Percentiles rank a stretch among this genome's conserved stretches.
Conservation (phyloP, 2,797 vertebrate species). For the Sebastiscus albofasciatus region DNA sequence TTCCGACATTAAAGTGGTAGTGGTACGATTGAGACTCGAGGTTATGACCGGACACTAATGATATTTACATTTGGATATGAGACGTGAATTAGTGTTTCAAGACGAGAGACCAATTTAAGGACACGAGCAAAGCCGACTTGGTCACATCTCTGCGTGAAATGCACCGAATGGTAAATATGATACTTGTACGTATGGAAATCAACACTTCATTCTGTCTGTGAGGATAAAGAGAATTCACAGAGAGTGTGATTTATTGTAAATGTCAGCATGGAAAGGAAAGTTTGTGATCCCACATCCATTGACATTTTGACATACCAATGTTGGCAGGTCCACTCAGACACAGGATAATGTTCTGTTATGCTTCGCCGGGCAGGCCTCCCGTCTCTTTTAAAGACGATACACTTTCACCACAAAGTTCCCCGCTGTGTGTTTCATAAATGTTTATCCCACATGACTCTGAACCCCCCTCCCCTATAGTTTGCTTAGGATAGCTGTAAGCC, state of each 20-base stretch:
- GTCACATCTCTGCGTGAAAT: slow-evolving; percentile 16
- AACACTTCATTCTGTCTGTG: slow-evolving; percentile 18
- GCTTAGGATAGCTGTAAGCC: slow-evolving; percentile 42
- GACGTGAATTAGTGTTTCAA: slow-evolving; percentile 7
- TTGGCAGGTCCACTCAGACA: slow-evolving; percentile 62
- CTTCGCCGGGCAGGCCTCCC: slow-evolving; percentile 56
- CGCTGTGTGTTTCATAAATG: slow-evolving; percentile 70
- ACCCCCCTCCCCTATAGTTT: slow-evolving; percentile 56
- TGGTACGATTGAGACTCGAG: background rate
- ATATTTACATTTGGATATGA: slow-evolving; percentile 31
- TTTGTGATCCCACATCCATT: slow-evolving; percentile 43
- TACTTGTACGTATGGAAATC: background rate
- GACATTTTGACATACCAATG: slow-evolving; percentile 53
- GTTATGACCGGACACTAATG: background rate
- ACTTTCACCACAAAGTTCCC: slow-evolving; percentile 65
- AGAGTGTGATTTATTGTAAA: slow-evolving; percentile 25
- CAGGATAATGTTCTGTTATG: slow-evolving; percentile 68
- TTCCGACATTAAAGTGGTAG: background rate
- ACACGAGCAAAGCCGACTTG: slow-evolving; percentile 4
- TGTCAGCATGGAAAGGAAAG: slow-evolving; percentile 28
- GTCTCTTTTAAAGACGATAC: slow-evolving; percentile 72
- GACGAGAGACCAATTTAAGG: background rate
- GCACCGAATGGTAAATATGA: slow-evolving; percentile 7
- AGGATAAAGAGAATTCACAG: slow-evolving; percentile 16
- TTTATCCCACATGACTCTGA: slow-evolving; percentile 65